Evolutionary conservation across 2,888 invertebrate species (phyloP).

Genomic region (Minunthozetes semirufus): DNA sequence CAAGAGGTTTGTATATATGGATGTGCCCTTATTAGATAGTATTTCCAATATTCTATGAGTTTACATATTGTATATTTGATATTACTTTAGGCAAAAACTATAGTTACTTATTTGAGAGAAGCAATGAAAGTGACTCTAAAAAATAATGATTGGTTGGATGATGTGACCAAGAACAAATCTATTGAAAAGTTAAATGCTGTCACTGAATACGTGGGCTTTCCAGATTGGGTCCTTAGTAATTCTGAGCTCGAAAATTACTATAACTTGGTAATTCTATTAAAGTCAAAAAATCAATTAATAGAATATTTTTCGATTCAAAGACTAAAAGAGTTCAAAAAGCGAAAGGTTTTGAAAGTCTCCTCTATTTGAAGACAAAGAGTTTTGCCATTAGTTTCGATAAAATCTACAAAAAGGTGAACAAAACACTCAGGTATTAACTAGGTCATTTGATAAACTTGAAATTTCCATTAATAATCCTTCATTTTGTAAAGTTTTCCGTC

Average conservation of each 20-base stretch:
- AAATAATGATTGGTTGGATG: conserved; percentile 55
- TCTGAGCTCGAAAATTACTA: conserved; percentile 47
- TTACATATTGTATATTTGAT: no score
- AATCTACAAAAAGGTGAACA: not conserved
- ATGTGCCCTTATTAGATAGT: no score
- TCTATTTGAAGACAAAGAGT: not conserved
- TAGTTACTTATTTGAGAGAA: conserved; percentile 31
- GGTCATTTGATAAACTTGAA: not conserved
- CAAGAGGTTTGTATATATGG: conserved; percentile 44
- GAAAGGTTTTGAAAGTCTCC: conserved; percentile 4
- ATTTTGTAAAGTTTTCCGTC: conserved; percentile 20
- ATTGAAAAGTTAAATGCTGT: conserved; percentile 53
- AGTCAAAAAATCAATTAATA: not conserved
- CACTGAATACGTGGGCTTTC: conserved; percentile 50
- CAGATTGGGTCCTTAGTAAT: conserved; percentile 48
- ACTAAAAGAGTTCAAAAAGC: conserved; percentile 4
- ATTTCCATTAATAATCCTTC: not conserved
- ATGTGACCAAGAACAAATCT: conserved; percentile 51
- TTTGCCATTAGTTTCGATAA: not conserved
- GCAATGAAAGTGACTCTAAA: conserved; percentile 50
- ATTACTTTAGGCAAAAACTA: no score
- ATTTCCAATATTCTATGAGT: no score
- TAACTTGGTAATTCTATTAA: conserved; percentile 43
- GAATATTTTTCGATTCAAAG: not conserved
- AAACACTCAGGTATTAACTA: conserved; percentile 4